Conservation (phyloP, 1,140 invertebrate genomes). For the Saxidomus purpurata region DNA sequence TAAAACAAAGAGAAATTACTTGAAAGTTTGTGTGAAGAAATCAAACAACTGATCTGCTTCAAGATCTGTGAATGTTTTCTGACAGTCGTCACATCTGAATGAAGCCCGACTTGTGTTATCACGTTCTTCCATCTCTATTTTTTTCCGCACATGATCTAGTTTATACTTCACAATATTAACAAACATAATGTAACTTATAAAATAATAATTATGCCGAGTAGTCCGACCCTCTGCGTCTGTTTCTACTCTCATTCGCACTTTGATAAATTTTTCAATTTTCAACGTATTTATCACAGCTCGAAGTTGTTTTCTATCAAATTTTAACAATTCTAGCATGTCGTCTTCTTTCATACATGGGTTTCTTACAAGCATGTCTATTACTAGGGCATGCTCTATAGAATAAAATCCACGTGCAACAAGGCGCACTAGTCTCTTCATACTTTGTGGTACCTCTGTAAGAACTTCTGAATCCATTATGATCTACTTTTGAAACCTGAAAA, state of each 20-base stretch:
- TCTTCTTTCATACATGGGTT: constrained; percentile 99
- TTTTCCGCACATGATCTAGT: constrained; percentile 97
- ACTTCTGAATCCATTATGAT: constrained; percentile 79
- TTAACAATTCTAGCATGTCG: constrained; percentile 96
- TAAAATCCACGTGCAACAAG: constrained; percentile 97
- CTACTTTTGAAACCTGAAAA: not conserved
- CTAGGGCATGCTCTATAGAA: constrained; percentile 96
- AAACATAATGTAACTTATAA: constrained; percentile 98
- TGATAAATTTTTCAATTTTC: constrained; percentile 97
- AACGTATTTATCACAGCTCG: constrained; percentile 94
- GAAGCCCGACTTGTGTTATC: constrained; percentile 97
- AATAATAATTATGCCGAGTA: constrained; percentile 99
- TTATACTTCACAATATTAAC: constrained; percentile 99
- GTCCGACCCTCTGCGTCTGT: constrained; percentile 98
- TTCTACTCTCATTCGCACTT: constrained; percentile 96
- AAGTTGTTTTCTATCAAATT: constrained; percentile 98
- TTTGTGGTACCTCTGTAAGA: constrained; percentile 83
- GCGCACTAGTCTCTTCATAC: constrained; percentile 94
- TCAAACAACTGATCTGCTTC: constrained; percentile 96
- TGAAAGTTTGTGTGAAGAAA: constrained; percentile 93
- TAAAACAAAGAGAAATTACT: constrained; percentile 62
- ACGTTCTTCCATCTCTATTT: constrained; percentile 97
- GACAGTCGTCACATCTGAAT: constrained; percentile 96
- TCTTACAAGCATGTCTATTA: constrained; percentile 97
- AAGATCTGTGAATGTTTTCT: constrained; percentile 93